phyloP scores from a whole-genome alignment of 2,113 vertebrate genomes.

The Mystacornis crossleyi region DNA sequence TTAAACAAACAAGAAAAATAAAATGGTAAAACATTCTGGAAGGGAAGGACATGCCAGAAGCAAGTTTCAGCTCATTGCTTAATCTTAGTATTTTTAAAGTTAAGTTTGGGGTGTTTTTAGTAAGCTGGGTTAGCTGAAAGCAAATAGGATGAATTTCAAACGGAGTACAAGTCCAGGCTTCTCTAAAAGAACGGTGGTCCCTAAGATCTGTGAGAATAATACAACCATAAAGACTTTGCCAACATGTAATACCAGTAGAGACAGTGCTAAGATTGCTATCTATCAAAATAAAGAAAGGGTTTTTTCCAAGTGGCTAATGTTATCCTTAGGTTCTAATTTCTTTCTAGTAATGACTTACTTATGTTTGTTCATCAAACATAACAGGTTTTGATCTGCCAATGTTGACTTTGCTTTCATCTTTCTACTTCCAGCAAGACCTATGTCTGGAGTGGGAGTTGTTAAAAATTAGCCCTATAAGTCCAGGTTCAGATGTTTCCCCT shows the following conservation, averaged over 20 bases:
- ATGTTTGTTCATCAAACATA: background rate
- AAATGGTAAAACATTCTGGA: background rate
- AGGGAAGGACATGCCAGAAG: background rate
- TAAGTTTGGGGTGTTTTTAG: fast-evolving
- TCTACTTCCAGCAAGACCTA: background rate
- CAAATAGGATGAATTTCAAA: background rate
- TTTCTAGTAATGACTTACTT: background rate
- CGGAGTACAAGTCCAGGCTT: background rate
- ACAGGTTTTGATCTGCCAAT: background rate
- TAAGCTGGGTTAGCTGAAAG: background rate
- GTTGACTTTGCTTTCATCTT: background rate
- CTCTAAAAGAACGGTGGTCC: background rate
- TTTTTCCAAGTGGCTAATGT: background rate
- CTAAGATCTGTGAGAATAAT: background rate
- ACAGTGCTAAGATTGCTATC: background rate
- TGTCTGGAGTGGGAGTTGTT: fast-evolving
- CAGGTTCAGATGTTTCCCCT: background rate
- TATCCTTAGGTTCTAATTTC: background rate
- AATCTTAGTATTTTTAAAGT: background rate
- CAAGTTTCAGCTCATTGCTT: background rate
- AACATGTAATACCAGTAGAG: background rate
- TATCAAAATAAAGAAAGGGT: background rate
- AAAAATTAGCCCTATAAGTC: background rate
- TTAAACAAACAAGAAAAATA: background rate
- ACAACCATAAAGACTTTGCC: background rate